A percentile compares a stretch with the other conserved stretches of the same genome.
These are phyloP conservation scores for Hemiscyllium ocellatum DNA, from an alignment of 2,113 vertebrate genomes.

Conservation along the genomic window DNA sequence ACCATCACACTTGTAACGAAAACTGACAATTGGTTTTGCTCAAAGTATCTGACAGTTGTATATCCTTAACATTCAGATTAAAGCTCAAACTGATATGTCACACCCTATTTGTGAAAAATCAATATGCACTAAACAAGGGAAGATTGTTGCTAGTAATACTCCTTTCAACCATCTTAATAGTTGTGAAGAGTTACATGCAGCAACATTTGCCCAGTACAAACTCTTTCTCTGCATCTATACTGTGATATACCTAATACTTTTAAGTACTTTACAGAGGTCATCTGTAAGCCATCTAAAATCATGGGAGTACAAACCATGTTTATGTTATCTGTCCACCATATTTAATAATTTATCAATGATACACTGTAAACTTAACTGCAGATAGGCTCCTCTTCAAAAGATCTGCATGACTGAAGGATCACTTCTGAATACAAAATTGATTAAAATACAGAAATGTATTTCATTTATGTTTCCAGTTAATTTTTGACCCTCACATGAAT, in stretches of 20 bases:
- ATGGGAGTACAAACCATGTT: not conserved
- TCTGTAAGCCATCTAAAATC: not conserved
- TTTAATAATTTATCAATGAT: not conserved
- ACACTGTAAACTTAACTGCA: not conserved
- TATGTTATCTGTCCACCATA: not conserved
- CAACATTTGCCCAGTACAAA: not conserved
- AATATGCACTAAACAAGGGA: not conserved
- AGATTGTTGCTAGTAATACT: not conserved
- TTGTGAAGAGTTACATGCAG: not conserved
- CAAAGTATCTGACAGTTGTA: too few species aligned
- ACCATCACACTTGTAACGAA: too few species aligned
- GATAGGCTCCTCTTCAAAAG: not conserved
- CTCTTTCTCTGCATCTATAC: not conserved
- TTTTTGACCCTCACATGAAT: not conserved
- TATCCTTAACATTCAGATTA: not conserved
- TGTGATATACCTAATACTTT: not conserved
- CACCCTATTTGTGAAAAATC: too few species aligned
- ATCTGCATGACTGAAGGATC: not conserved
- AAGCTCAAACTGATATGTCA: not conserved
- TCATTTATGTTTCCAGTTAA: not conserved
- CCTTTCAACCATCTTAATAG: not conserved
- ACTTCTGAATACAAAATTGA: not conserved
- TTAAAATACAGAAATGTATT: not conserved
- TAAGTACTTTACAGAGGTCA: not conserved
- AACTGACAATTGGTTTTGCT: too few species aligned